Conservation (phyloP, 1,140 invertebrate species). For the Physella acuta region DNA sequence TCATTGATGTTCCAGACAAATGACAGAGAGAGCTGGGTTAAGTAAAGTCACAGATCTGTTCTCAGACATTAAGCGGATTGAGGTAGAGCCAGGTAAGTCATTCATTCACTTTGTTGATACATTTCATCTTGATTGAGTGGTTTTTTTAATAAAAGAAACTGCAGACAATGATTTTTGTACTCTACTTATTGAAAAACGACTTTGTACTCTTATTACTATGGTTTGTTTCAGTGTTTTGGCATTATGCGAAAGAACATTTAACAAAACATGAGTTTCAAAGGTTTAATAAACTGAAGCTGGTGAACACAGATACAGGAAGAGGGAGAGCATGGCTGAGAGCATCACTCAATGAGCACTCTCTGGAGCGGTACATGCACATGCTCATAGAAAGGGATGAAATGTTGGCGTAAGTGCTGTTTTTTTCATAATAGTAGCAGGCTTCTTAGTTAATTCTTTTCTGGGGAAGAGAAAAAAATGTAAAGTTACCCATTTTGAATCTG, state of each 20-base stretch:
- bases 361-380: slow-evolving; percentile 80
- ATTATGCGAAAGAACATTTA: slow-evolving; percentile 65
- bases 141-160: no score
- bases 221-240: slow-evolving; percentile 57
- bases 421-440: no score
- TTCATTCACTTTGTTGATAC: not conserved
- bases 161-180: no score
- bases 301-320: slow-evolving; percentile 79
- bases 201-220: no score
- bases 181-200: no score
- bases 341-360: slow-evolving; percentile 82
- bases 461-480: no score
- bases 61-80: slow-evolving; percentile 47
- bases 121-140: no score
- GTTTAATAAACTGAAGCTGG: slow-evolving; percentile 76
- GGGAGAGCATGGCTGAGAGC: slow-evolving; percentile 83
- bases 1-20: slow-evolving; percentile 63
- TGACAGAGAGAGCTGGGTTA: slow-evolving; percentile 65
- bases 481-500: no score
- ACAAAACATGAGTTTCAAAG: slow-evolving; percentile 85
- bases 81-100: slow-evolving; percentile 55
- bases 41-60: slow-evolving; percentile 56
- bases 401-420: slow-evolving; percentile 55
- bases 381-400: slow-evolving; percentile 70
- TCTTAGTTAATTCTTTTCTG: no score